These are phyloP conservation scores for Ameiurus melas DNA, from an alignment of 2,113 vertebrate genomes.

Conservation along the genomic window DNA sequence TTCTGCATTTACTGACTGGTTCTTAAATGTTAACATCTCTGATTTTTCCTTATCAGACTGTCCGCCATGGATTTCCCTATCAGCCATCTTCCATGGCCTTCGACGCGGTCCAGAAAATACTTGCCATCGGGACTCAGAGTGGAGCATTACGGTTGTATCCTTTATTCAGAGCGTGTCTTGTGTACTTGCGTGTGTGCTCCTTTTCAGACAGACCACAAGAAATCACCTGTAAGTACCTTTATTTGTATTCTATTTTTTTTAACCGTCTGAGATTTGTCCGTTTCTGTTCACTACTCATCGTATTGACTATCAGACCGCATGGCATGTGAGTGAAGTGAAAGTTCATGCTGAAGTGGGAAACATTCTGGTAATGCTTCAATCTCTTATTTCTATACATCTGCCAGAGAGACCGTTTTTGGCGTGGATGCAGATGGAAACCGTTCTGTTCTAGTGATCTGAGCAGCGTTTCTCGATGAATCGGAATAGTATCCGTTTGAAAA, in stretches of 20 bases:
- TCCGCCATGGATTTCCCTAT: conserved; percentile 98
- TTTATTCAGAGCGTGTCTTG: conserved; percentile 65
- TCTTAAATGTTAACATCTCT: neutral
- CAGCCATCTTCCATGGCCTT: conserved; percentile 97
- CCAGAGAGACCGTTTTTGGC: neutral
- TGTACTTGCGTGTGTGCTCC: neutral
- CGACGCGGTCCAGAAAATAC: conserved; percentile 98
- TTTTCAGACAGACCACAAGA: conserved; percentile 22
- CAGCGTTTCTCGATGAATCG: conserved; percentile 27
- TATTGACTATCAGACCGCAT: neutral
- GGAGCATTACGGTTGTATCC: conserved; percentile 98
- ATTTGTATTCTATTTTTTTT: neutral
- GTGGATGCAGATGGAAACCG: neutral
- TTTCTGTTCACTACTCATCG: neutral
- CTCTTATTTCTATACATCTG: neutral
- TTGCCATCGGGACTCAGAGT: conserved; percentile 92
- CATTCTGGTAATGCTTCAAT: neutral
- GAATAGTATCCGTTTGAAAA: conserved; percentile 23
- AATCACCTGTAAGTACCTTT: conserved; percentile 40
- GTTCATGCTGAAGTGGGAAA: conserved; percentile 2
- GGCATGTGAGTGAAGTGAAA: neutral
- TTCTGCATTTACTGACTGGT: neutral
- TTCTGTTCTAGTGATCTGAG: neutral
- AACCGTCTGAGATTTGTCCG: neutral
- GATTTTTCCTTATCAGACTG: conserved; percentile 76